Percentiles rank a stretch among this genome's conserved stretches.
Conservation (phyloP, 2,888 invertebrate species). For the Epinotia ramella region DNA sequence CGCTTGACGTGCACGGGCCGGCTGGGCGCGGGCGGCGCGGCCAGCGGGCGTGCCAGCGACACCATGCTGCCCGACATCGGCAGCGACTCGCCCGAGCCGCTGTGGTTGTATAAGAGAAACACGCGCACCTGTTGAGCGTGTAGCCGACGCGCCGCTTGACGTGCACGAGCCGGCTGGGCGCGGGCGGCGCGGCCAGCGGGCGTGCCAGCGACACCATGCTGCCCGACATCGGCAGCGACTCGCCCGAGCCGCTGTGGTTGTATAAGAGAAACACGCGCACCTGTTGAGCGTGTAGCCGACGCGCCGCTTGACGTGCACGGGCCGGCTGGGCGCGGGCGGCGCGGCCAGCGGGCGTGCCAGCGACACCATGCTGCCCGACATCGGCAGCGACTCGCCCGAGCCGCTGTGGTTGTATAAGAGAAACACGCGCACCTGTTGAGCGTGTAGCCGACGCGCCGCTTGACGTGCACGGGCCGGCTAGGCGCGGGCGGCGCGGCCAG, state of each 20-base stretch:
- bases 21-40: conserved; percentile 54
- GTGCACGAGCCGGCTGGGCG: conserved; percentile 20
- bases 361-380: conserved; percentile 80
- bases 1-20: conserved; percentile 72
- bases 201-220: conserved; percentile 68
- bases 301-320: conserved; percentile 18
- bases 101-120: neutral
- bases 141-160: conserved; percentile 19
- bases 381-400: conserved; percentile 82
- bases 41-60: conserved; percentile 70
- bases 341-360: conserved; percentile 71
- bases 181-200: conserved; percentile 47
- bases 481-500: conserved; percentile 9
- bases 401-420: too few species aligned
- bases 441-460: conserved; percentile 18
- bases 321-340: conserved; percentile 5
- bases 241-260: conserved; percentile 46
- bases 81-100: conserved; percentile 56
- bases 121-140: conserved; percentile 10
- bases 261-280: neutral
- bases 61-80: too few species aligned
- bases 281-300: conserved; percentile 21
- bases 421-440: conserved; percentile 60
- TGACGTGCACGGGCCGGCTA: conserved; percentile 24
- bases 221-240: conserved; percentile 59